Base-by-base conservation (phyloP, 2,888 invertebrate genomes). In the Tricholauxania praeusta region DNA sequence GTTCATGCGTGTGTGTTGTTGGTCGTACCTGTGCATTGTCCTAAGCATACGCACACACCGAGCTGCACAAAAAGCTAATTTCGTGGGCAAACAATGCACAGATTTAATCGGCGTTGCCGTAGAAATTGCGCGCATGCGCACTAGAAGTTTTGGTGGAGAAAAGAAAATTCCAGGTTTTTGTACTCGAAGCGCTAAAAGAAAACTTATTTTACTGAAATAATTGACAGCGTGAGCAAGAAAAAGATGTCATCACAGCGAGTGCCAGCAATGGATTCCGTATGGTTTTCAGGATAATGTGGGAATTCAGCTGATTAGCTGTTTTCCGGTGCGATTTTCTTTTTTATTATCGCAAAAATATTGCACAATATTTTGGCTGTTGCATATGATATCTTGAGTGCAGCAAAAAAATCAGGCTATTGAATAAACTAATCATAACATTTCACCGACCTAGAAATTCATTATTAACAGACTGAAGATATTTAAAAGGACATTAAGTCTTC, bases 251-350 rank as follows among this genome's bases (percentile, higher is more conserved):
- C 17, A 2, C 14, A 19, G 39, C 10, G 39, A 39, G 7, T 39
- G 39, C 10, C 39, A 39, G 28, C 28, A 28, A 28, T 28, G 28
- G 28, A 4, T 28, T 28, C 28, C 28, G 51, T 48, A 28, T n/a
- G n/a, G n/a, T 47, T 39, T 2, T 39, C 39, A 1, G 39, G 10
- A 39, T 53, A 53, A 59, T 59, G 68, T 68, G 68, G 68, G 68
- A 68, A 68, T 49, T 59, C 57, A 22, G 59, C 59, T 68, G 68
- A 68, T 68, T 68, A 59, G 68, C 59, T 59, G 57, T n/a, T 48
- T 22, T 65, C 52, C 19, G 28, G 32, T 47, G 63, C 14, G 48
- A 48, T 12, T 47, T 47, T 19, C 47, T 19, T 47, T 57, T 55
- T 55, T 55, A 39, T 10, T 39, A 39, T 39, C 10, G 57, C 17